Percentiles rank a stretch among this genome's conserved stretches.
phyloP scores from a whole-genome alignment of 1,140 invertebrate genomes.

The Pachypsylla venusta region DNA sequence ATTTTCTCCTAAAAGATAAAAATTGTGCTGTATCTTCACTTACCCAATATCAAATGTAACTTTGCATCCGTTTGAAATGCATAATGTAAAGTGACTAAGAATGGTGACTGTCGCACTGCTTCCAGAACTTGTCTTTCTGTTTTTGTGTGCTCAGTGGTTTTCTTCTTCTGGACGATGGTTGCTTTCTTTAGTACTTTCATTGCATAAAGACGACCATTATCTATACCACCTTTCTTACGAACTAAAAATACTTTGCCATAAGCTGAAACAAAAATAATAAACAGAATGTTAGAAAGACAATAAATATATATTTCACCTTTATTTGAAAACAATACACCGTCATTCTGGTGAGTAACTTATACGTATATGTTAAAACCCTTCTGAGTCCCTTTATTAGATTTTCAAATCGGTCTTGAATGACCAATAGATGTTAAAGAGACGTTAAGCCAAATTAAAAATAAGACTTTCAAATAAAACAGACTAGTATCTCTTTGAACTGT shows the following conservation, averaged over 20 bases:
- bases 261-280: constrained; percentile 50
- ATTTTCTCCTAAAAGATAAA: too few relatives aligned
- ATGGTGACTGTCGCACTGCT: constrained; percentile 73
- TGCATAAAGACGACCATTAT: constrained; percentile 72
- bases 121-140: constrained; percentile 80
- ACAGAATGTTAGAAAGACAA: too few relatives aligned
- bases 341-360: too few relatives aligned
- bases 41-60: constrained; percentile 81
- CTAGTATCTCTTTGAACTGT: too few relatives aligned
- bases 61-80: constrained; percentile 88
- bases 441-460: too few relatives aligned
- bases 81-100: constrained; percentile 83
- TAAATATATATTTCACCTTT: background rate
- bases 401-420: too few relatives aligned
- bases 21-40: too few relatives aligned
- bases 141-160: constrained; percentile 85
- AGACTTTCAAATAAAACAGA: too few relatives aligned
- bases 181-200: constrained; percentile 91
- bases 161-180: constrained; percentile 77
- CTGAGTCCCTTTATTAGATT: too few relatives aligned
- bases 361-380: too few relatives aligned
- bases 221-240: constrained; percentile 58
- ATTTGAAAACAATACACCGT: too few relatives aligned
- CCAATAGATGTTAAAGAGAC: too few relatives aligned
- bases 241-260: constrained; percentile 91